These are phyloP conservation scores for Sogatella furcifera DNA, from an alignment of 1,140 invertebrate species.

Conservation along the genomic window DNA sequence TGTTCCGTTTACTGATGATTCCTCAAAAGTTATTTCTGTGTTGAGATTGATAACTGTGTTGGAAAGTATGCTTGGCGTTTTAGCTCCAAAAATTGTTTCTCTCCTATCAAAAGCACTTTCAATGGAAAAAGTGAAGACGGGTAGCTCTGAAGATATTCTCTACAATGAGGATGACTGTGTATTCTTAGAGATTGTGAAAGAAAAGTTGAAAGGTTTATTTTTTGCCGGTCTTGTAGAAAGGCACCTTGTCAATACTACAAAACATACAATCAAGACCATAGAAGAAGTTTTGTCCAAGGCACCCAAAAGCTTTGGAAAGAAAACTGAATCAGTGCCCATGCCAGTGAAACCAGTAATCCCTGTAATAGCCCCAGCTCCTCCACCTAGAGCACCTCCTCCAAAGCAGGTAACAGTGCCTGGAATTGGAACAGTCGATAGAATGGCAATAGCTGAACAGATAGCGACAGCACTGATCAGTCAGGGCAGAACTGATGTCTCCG, in stretches of 20 bases:
- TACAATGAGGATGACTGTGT: slow-evolving; percentile 57
- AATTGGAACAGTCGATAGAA: slow-evolving; percentile 54
- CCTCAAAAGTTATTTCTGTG: slow-evolving; percentile 29
- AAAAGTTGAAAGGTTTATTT: slow-evolving; percentile 70
- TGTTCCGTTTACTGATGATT: neutral
- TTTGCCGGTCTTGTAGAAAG: slow-evolving; percentile 61
- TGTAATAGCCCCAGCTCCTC: neutral
- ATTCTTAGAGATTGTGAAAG: slow-evolving; percentile 70
- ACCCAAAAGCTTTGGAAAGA: slow-evolving; percentile 12
- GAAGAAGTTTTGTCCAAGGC: slow-evolving; percentile 22
- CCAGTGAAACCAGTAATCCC: neutral
- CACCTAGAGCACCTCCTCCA: slow-evolving; percentile 12
- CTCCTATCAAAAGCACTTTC: slow-evolving; percentile 59
- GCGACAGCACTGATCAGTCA: slow-evolving; percentile 60
- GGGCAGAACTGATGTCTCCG: slow-evolving; percentile 63
- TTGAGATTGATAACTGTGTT: slow-evolving; percentile 62
- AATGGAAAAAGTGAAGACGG: slow-evolving; percentile 55
- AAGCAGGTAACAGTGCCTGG: slow-evolving; percentile 50
- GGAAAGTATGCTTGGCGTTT: slow-evolving; percentile 65
- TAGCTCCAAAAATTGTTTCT: slow-evolving; percentile 64
- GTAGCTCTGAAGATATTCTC: slow-evolving; percentile 60
- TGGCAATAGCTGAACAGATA: slow-evolving; percentile 62
- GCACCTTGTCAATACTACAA: slow-evolving; percentile 46
- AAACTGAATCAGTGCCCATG: neutral
- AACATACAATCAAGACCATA: slow-evolving; percentile 36